Base-by-base conservation (phyloP, 1,140 invertebrate species). In the Palaemon carinicauda region DNA sequence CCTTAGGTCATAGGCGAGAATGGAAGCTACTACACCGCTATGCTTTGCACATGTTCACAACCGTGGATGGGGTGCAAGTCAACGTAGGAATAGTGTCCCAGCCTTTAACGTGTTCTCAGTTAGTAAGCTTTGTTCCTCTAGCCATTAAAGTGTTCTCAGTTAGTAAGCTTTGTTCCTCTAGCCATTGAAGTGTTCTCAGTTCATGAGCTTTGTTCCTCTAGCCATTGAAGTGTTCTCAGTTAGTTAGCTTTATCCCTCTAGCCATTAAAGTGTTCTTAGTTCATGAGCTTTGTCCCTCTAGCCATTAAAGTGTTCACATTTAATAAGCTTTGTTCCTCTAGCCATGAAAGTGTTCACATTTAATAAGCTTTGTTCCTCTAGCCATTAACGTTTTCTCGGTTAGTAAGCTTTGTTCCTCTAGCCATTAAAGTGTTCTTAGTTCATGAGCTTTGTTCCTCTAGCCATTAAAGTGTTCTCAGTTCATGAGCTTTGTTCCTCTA, bases 21-120 rank as follows among this genome's bases (percentile, higher is more conserved):
- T 96, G 95, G 95, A 93, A 92, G 53, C 90, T 94, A 54, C 93
- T 95, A 92, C 94, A 95, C 89, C 91, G 95, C 50, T 96, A 95
- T 90, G 94, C 93, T 3, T 94, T 95, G 89, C 94, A 95, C 90
- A 95, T 94, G 91, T 93, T 95, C 33, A 94, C 94, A 89, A 91
- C 95, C 53, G 92, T 93, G 81, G 93, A 95, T 90, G 94, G 94
- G 19, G 92, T 92, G 29, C 92, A 92, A 74, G 92, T 94, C 19
- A 93, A 93, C 82, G 91, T 95, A 10, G 95, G 94, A 31, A 92
- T 94, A 41, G 93, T 95, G 74, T 94, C 93, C 87, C 94, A 95
- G 90, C 95, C 95, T 0, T 92, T 90, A 21, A 94, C 94, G 0
- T 93, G 92, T 14, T 93, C 94, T 3, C 90, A 94, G 73, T 89